phyloP scores from a whole-genome alignment of 2,797 vertebrate genomes.

The Anguilla obscura region DNA sequence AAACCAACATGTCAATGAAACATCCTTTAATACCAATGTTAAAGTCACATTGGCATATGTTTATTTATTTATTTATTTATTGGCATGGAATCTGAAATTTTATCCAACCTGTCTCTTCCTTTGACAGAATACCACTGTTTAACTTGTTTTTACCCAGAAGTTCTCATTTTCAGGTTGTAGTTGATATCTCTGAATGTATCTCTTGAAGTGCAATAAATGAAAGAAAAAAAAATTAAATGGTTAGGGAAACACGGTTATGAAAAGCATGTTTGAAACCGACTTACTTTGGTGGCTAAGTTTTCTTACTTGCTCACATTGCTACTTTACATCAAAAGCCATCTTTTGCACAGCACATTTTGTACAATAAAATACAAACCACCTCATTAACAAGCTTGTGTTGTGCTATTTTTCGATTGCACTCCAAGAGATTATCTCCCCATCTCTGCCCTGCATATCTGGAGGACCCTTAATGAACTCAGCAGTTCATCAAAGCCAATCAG shows the following conservation, averaged over 20 bases:
- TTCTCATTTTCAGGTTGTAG: neutral
- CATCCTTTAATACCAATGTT: neutral
- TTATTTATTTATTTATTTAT: neutral
- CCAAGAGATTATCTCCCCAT: neutral
- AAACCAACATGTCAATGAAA: neutral
- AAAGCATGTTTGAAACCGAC: neutral
- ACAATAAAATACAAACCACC: neutral
- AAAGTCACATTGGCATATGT: neutral
- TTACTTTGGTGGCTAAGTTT: neutral
- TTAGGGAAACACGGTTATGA: neutral
- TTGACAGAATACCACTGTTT: neutral
- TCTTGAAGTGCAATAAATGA: neutral
- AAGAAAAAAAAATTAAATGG: neutral
- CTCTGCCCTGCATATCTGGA: constrained; percentile 18
- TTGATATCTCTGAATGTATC: neutral
- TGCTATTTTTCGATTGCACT: constrained; percentile 8
- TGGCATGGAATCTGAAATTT: neutral
- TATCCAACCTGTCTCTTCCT: neutral
- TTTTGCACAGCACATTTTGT: neutral
- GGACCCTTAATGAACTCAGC: constrained; percentile 14
- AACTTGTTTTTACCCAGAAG: neutral
- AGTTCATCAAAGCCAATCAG: constrained; percentile 23
- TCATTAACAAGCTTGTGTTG: constrained; percentile 10
- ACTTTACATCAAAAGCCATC: neutral
- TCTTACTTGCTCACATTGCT: neutral